These are phyloP conservation scores for Atethmia centrago DNA, from an alignment of 2,888 invertebrate species.

Conservation along the genomic window DNA sequence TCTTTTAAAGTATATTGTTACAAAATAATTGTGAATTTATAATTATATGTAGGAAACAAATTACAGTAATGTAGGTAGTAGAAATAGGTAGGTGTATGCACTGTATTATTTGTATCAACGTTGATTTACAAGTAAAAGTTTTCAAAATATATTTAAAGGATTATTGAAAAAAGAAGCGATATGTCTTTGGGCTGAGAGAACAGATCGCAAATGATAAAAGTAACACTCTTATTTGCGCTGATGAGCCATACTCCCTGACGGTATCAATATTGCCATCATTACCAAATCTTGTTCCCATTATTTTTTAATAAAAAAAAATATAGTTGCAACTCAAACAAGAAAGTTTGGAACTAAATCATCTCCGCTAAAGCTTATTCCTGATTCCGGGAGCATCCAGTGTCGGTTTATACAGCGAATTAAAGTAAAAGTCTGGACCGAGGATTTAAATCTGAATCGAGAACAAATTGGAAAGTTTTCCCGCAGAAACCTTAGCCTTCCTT, in stretches of 20 bases:
- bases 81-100: too few relatives aligned
- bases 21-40: too few relatives aligned
- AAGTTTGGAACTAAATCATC: constrained; percentile 9
- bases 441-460: constrained; percentile 66
- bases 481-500: constrained; percentile 53
- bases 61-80: too few relatives aligned
- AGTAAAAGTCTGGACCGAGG: constrained; percentile 46
- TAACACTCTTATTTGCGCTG: background rate
- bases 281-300: background rate
- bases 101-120: too few relatives aligned
- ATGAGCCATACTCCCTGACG: background rate
- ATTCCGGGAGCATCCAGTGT: constrained; percentile 53
- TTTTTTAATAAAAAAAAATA: background rate
- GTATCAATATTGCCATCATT: background rate
- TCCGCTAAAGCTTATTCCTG: constrained; percentile 32
- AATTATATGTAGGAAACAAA: too few relatives aligned
- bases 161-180: too few relatives aligned
- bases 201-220: too few relatives aligned
- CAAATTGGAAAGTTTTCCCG: constrained; percentile 67
- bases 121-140: too few relatives aligned
- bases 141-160: too few relatives aligned
- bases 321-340: background rate
- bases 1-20: too few relatives aligned
- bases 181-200: too few relatives aligned
- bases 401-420: constrained; percentile 49